phyloP scores from a whole-genome alignment of 2,113 vertebrate species.

The Lipophrys pholis region DNA sequence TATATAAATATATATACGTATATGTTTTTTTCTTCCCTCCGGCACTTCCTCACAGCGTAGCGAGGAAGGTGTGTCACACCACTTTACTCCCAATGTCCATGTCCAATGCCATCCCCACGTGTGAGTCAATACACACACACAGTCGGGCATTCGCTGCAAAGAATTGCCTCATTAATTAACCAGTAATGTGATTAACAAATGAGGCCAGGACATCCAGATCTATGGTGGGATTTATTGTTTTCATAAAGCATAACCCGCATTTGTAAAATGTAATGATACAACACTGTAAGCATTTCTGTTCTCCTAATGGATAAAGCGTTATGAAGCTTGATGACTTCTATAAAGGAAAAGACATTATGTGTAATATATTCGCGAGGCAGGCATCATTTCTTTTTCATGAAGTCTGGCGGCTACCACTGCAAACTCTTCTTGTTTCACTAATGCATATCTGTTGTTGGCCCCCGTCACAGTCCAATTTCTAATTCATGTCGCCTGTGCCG shows the following conservation, averaged over 20 bases:
- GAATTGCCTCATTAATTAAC: constrained; percentile 68
- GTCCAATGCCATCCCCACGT: constrained; percentile 50
- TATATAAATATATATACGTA: constrained; percentile 70
- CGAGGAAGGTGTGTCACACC: constrained; percentile 59
- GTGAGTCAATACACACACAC: constrained; percentile 47
- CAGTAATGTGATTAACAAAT: constrained; percentile 67
- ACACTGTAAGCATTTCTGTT: constrained; percentile 64
- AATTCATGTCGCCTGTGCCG: constrained; percentile 49
- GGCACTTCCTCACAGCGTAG: constrained; percentile 29
- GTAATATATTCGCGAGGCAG: constrained; percentile 61
- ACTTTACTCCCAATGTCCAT: constrained; percentile 44
- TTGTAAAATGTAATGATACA: constrained; percentile 67
- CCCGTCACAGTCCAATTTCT: constrained; percentile 48
- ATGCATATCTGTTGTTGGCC: constrained; percentile 68
- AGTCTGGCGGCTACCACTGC: constrained; percentile 52
- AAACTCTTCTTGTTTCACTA: constrained; percentile 60
- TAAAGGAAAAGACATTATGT: constrained; percentile 67
- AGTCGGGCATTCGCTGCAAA: constrained; percentile 61
- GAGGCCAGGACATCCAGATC: constrained; percentile 46
- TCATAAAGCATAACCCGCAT: constrained; percentile 64
- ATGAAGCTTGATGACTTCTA: constrained; percentile 68
- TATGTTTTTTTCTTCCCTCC: constrained; percentile 38
- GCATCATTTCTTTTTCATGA: constrained; percentile 68
- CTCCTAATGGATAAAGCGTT: constrained; percentile 64
- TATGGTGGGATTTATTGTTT: constrained; percentile 67